Evolutionary conservation across 1,140 invertebrate species (phyloP).

Genomic region (Ectropis grisescens): DNA sequence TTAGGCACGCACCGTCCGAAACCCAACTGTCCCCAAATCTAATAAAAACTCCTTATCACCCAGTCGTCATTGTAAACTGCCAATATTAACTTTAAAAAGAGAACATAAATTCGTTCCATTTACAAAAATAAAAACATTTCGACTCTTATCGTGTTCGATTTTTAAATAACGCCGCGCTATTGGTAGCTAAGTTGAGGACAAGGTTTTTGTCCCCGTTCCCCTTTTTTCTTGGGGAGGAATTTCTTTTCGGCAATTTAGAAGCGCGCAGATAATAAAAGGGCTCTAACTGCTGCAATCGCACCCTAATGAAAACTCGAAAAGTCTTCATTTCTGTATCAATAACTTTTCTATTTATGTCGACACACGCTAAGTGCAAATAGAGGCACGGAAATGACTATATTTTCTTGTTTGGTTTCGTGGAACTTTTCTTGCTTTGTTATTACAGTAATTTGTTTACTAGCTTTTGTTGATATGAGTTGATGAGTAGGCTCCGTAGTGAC

Average conservation of each 20-base stretch:
- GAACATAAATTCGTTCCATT: slow-evolving; percentile 61
- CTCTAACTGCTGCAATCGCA: slow-evolving; percentile 65
- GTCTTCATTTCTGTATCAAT: slow-evolving; percentile 61
- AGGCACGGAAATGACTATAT: too few species aligned
- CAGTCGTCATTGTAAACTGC: slow-evolving; percentile 36
- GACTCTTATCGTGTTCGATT: slow-evolving; percentile 66
- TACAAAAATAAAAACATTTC: slow-evolving; percentile 66
- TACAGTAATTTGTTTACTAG: too few species aligned
- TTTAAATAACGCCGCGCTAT: slow-evolving; percentile 64
- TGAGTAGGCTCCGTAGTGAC: too few species aligned
- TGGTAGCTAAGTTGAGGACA: slow-evolving; percentile 49
- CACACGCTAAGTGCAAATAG: slow-evolving; percentile 9
- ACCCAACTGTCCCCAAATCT: slow-evolving; percentile 25
- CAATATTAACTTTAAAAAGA: slow-evolving; percentile 57
- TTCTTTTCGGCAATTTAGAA: slow-evolving; percentile 71
- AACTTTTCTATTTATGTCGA: slow-evolving; percentile 35
- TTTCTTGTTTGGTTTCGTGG: too few species aligned
- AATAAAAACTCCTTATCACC: slow-evolving; percentile 63
- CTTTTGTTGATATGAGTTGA: too few species aligned
- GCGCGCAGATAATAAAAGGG: slow-evolving; percentile 71
- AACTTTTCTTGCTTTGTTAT: too few species aligned
- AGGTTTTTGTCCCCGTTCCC: slow-evolving; percentile 54
- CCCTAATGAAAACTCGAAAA: slow-evolving; percentile 67
- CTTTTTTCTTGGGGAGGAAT: slow-evolving; percentile 53
- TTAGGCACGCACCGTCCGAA: slow-evolving; percentile 55